Evolutionary conservation across 2,888 invertebrate species (phyloP).

Genomic region (Schizaphis graminum): DNA sequence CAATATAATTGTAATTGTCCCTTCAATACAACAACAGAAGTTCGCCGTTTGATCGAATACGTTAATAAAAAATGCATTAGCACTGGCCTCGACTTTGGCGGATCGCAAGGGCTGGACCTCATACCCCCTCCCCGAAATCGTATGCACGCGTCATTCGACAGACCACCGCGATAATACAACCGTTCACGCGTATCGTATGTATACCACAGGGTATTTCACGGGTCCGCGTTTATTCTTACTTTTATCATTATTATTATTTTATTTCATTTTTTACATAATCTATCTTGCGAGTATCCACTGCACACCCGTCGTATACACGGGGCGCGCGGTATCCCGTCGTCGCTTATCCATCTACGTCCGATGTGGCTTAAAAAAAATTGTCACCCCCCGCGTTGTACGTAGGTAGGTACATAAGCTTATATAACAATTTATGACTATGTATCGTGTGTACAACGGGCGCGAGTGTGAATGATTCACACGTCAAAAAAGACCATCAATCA

Average conservation of each 20-base stretch:
- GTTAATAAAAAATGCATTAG: neutral
- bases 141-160: neutral
- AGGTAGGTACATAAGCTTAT: conserved; percentile 25
- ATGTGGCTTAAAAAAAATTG: conserved; percentile 44
- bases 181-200: neutral
- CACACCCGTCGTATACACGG: neutral
- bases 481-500: conserved; percentile 52
- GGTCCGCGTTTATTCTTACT: conserved; percentile 12
- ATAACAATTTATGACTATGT: conserved; percentile 47
- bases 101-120: neutral
- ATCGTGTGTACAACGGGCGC: neutral
- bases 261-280: conserved; percentile 35
- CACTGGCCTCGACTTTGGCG: neutral
- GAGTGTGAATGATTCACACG: conserved; percentile 52
- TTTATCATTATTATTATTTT: conserved; percentile 23
- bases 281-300: conserved; percentile 29
- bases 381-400: conserved; percentile 15
- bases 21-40: neutral
- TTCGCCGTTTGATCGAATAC: neutral
- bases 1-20: neutral
- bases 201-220: neutral
- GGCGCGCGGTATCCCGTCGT: conserved; percentile 2
- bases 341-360: conserved; percentile 60
- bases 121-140: neutral
- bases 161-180: neutral